These are phyloP conservation scores for Propsilocerus akamusi DNA, from an alignment of 1,140 invertebrate species.

Conservation along the genomic window DNA sequence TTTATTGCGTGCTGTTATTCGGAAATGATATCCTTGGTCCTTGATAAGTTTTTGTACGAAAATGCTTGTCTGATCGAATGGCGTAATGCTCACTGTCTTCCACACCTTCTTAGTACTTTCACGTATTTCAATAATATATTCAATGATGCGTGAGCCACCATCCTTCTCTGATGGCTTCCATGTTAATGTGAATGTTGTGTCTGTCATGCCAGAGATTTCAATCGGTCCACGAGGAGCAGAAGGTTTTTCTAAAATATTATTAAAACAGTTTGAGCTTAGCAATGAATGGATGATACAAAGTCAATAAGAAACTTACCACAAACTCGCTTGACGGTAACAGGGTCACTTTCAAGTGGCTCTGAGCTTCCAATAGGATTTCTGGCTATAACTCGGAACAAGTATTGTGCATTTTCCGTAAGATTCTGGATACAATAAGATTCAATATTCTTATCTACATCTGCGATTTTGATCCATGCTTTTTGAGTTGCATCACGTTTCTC, in stretches of 20 bases:
- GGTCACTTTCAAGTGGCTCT: slow-evolving; percentile 50
- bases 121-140: slow-evolving; percentile 70
- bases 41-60: slow-evolving; percentile 46
- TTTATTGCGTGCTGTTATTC: slow-evolving; percentile 69
- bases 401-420: slow-evolving; percentile 57
- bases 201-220: slow-evolving; percentile 59
- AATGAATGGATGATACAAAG: too few relatives aligned
- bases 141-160: slow-evolving; percentile 66
- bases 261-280: too few relatives aligned
- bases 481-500: slow-evolving; percentile 56
- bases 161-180: slow-evolving; percentile 69
- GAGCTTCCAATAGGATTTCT: slow-evolving; percentile 63
- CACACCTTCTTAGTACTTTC: slow-evolving; percentile 56
- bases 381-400: slow-evolving; percentile 69
- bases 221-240: slow-evolving; percentile 61
- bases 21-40: slow-evolving; percentile 57
- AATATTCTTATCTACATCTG: slow-evolving; percentile 52
- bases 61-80: slow-evolving; percentile 36
- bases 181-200: slow-evolving; percentile 62
- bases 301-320: slow-evolving; percentile 28
- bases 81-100: slow-evolving; percentile 47
- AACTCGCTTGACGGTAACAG: slow-evolving; percentile 39
- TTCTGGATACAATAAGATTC: slow-evolving; percentile 53
- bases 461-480: slow-evolving; percentile 53
- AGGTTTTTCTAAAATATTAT: slow-evolving; percentile 49